phyloP scores from a whole-genome alignment of 2,113 vertebrate genomes.

The Tapirus terrestris region DNA sequence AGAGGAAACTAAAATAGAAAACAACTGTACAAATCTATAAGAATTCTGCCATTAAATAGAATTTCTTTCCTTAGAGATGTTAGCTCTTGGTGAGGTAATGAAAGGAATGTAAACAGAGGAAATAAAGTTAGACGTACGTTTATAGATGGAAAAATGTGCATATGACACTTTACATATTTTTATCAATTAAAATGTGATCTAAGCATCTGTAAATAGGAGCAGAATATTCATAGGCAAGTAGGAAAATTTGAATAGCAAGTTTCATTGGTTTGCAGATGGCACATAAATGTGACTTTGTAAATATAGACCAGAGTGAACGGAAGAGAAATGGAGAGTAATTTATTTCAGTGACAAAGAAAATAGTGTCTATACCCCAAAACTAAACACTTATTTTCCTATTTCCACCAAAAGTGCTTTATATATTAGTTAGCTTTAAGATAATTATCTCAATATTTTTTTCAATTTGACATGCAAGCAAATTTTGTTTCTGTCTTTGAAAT shows the following conservation, averaged over 20 bases:
- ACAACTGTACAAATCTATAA: not conserved
- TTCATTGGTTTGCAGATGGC: slow-evolving; percentile 51
- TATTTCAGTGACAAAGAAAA: slow-evolving; percentile 34
- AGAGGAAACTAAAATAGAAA: not conserved
- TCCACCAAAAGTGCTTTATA: not conserved
- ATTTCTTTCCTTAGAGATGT: not conserved
- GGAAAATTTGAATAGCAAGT: slow-evolving; percentile 54
- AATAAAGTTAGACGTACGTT: not conserved
- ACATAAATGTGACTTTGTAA: slow-evolving; percentile 18
- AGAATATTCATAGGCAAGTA: slow-evolving; percentile 35
- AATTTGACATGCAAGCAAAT: not conserved
- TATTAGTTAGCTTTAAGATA: not conserved
- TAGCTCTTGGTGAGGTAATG: not conserved
- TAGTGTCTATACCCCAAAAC: not conserved
- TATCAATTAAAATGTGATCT: slow-evolving; percentile 19
- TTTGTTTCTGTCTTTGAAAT: not conserved
- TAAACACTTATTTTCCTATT: not conserved
- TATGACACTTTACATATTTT: not conserved
- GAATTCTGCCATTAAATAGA: not conserved
- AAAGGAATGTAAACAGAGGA: not conserved
- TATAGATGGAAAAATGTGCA: not conserved
- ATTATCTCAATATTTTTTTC: not conserved
- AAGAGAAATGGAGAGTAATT: slow-evolving; percentile 1
- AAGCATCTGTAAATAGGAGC: not conserved
- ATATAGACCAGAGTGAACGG: slow-evolving; percentile 50